phyloP scores from a whole-genome alignment of 2,113 vertebrate species.

The Eulemur macaco region DNA sequence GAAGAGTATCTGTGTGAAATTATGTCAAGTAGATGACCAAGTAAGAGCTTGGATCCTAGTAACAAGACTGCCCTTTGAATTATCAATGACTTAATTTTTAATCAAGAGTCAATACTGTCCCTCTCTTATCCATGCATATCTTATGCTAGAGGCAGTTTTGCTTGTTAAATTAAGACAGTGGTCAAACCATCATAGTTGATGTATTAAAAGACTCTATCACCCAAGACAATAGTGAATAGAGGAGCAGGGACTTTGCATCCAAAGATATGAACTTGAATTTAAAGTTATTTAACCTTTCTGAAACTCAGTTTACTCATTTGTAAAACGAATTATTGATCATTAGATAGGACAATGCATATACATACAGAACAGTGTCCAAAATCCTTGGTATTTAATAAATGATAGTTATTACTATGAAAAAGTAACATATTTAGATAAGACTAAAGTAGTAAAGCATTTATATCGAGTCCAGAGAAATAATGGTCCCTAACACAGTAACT shows the following conservation, averaged over 20 bases:
- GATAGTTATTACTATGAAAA: not conserved
- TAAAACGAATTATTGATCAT: not conserved
- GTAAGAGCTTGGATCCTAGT: not conserved
- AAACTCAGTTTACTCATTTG: not conserved
- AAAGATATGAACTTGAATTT: not conserved
- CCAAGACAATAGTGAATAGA: not conserved
- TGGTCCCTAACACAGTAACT: not conserved
- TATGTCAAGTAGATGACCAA: not conserved
- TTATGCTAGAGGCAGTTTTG: not conserved
- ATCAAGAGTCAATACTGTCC: not conserved
- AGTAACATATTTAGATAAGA: not conserved
- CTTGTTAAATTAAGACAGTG: not conserved
- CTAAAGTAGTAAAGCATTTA: not conserved
- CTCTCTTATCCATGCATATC: not conserved
- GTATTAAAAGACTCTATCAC: not conserved
- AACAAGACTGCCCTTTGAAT: not conserved
- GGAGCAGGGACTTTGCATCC: not conserved
- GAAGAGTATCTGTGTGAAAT: not conserved
- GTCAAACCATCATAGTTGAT: not conserved
- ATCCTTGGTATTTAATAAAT: not conserved
- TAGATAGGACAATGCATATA: not conserved
- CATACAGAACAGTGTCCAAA: not conserved
- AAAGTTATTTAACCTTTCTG: not conserved
- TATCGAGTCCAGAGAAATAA: not conserved
- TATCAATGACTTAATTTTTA: not conserved